These are phyloP conservation scores for Pammene aurita DNA, from an alignment of 2,888 invertebrate species.

Conservation along the genomic window DNA sequence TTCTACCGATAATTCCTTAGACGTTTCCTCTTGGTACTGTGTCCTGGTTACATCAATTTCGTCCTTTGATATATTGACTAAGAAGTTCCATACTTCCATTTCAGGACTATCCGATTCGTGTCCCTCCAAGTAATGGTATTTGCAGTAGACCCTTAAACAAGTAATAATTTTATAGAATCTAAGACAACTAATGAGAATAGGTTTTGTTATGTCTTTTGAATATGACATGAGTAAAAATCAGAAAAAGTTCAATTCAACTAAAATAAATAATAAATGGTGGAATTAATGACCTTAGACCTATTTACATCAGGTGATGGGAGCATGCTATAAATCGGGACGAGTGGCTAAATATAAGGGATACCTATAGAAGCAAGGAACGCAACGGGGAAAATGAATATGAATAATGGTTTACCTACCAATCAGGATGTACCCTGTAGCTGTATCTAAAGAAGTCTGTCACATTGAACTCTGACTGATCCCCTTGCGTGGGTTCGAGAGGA, in stretches of 20 bases:
- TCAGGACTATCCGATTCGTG: slow-evolving; percentile 90
- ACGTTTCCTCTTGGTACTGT: slow-evolving; percentile 64
- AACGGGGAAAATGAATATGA: slow-evolving; percentile 1
- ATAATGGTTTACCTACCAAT: slow-evolving; percentile 84
- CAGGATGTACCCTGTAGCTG: slow-evolving; percentile 91
- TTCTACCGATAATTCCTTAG: slow-evolving; percentile 55
- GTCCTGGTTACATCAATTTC: slow-evolving; percentile 71
- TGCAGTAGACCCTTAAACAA: slow-evolving; percentile 90
- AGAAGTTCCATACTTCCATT: slow-evolving; percentile 89
- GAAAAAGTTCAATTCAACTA: background rate
- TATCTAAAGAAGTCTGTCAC: slow-evolving; percentile 89
- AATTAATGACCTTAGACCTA: background rate
- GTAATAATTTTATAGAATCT: background rate
- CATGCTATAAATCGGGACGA: background rate
- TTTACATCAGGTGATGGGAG: background rate
- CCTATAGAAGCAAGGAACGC: background rate
- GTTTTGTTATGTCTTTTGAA: background rate
- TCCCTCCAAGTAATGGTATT: slow-evolving; percentile 91
- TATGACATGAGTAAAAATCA: background rate
- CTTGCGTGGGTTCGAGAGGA: slow-evolving; percentile 87
- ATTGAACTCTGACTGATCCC: slow-evolving; percentile 86
- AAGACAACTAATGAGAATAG: too few relatives aligned
- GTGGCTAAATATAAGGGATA: background rate
- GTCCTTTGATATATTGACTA: slow-evolving; percentile 85
- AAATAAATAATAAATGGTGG: background rate